These are phyloP conservation scores for Periphyllus acericola DNA, from an alignment of 2,888 invertebrate species.

Conservation along the genomic window DNA sequence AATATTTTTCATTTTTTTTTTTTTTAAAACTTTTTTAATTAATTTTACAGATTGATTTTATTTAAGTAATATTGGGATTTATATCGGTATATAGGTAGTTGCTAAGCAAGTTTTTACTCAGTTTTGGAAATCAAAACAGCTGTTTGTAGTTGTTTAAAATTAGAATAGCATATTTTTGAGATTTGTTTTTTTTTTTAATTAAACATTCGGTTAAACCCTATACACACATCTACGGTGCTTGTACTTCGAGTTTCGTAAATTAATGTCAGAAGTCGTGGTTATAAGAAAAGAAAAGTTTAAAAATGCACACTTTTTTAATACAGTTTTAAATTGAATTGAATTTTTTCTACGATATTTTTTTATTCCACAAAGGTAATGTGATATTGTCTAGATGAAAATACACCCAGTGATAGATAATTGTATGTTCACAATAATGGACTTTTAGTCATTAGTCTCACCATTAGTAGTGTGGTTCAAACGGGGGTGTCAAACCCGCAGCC, in stretches of 20 bases:
- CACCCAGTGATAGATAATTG: not conserved
- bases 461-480: too few relatives aligned
- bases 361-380: not conserved
- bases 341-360: not conserved
- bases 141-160: constrained; percentile 11
- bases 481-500: too few relatives aligned
- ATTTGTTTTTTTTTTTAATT: not conserved
- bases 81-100: constrained; percentile 3
- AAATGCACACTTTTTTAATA: not conserved
- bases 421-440: too few relatives aligned
- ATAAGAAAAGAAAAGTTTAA: not conserved
- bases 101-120: constrained; percentile 10
- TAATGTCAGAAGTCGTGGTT: not conserved
- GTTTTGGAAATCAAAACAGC: not conserved
- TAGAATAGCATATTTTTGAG: not conserved
- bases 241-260: not conserved
- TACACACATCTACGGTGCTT: not conserved
- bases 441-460: too few relatives aligned
- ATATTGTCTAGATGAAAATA: not conserved
- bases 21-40: constrained; percentile 28
- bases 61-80: not conserved
- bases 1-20: too few relatives aligned
- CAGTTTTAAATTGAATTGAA: not conserved
- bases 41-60: not conserved
- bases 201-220: not conserved